Evolutionary conservation across 2,888 invertebrate species (phyloP), one percentile per base, ranked within the genome.

Genomic region (Drosophila tripunctata): DNA sequence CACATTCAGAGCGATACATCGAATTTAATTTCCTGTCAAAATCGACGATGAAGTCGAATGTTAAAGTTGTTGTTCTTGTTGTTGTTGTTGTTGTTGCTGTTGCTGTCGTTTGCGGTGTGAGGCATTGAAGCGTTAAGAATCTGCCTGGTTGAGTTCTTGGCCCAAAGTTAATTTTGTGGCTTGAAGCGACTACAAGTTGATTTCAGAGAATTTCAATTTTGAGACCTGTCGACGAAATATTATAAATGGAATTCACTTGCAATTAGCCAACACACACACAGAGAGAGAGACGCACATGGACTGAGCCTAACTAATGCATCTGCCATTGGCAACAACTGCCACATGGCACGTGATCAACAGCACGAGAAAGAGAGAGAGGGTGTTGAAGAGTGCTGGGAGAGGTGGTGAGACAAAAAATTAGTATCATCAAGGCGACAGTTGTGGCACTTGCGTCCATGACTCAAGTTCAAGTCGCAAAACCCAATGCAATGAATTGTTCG

Each of bases 1-100:
- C 54, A 31, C 62, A 52, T 73, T 55, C 56, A 55, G 55, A 58
- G 71, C 78, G 77, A 87, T 86, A 86, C 77, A 87, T 86, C 81
- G 87, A 88, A 88, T 85, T 88, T 87, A 88, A 89, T 88, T 88
- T 88, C 89, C 89, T 89, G 88, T 88, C 89, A 81, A 89, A 88
- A 86, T 85, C 87, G 84, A 80, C 64, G 71, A 64, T 40, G 70
- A 45, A 47, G 44, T 40, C 31, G 43, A 22, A 27, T 27, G 10
- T 31, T 45, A 47, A 43, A 40, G 52, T 36, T 50, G 44, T 48
- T 60, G 43, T 21, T 51, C 44, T 33, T 48, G 54, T 38, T 62
- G 66, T 31, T 61, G 41, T 8, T 57, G 57, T 36, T 66, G 41
- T 14, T 67, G 61, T 7, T 35, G 31, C 3, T 41, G 51, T 7